phyloP scores from a whole-genome alignment of 2,888 invertebrate genomes.

The Drosophila cracens region DNA sequence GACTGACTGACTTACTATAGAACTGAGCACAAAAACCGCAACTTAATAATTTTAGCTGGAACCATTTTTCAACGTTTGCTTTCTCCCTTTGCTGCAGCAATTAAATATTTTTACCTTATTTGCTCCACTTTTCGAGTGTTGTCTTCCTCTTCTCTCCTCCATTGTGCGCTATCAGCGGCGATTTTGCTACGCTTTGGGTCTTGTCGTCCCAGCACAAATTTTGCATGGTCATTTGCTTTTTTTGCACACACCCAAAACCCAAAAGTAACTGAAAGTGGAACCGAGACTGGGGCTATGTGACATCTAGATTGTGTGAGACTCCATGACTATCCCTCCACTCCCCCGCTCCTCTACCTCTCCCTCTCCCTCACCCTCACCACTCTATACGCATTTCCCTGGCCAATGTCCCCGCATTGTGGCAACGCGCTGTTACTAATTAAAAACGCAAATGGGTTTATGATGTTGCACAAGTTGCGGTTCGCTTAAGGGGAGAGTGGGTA shows the following conservation, averaged over 20 bases:
- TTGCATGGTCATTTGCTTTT: slow-evolving; percentile 74
- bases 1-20: slow-evolving; percentile 34
- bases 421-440: slow-evolving; percentile 77
- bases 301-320: slow-evolving; percentile 55
- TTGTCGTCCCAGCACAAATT: slow-evolving; percentile 53
- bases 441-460: slow-evolving; percentile 82
- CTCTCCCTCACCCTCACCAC: neutral
- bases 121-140: slow-evolving; percentile 66
- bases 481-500: slow-evolving; percentile 16
- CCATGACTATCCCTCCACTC: neutral
- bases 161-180: slow-evolving; percentile 36
- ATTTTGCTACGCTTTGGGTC: slow-evolving; percentile 43
- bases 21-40: slow-evolving; percentile 57
- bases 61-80: slow-evolving; percentile 44
- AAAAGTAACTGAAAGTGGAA: slow-evolving; percentile 14
- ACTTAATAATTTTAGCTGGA: slow-evolving; percentile 67
- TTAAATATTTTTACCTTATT: slow-evolving; percentile 78
- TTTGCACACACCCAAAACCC: slow-evolving; percentile 30
- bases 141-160: slow-evolving; percentile 9
- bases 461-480: slow-evolving; percentile 79
- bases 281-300: slow-evolving; percentile 35
- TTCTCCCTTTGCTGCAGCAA: slow-evolving; percentile 61
- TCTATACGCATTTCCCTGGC: slow-evolving; percentile 50
- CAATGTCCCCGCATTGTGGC: slow-evolving; percentile 52
- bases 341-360: neutral